Evolutionary conservation across 1,140 invertebrate genomes (phyloP), one percentile per base, ranked within the genome.

Genomic region (Heliconius himera): DNA sequence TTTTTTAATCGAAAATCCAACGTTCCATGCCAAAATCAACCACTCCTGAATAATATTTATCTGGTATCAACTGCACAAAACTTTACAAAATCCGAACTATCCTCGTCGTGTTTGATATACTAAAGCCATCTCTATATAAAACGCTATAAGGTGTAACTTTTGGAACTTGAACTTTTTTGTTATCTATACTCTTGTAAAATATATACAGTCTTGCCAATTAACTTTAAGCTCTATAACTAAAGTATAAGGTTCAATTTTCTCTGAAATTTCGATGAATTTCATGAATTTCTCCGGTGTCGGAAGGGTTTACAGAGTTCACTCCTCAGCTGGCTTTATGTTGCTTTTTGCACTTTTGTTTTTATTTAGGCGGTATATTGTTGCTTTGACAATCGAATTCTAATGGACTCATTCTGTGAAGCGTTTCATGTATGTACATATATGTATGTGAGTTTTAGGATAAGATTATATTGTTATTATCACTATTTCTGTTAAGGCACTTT

Each of bases 11-110:
- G 5, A 86, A 89, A 89, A 86, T 78, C 77, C 72, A 82, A 77
- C 80, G 84, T 86, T 88, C 84, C 51, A 80, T 88, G 83, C 82
- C 85, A 70, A 82, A 88, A 87, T 87, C 87, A 87, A 87, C 87
- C 85, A 89, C 83, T 88, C 84, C 81, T 76, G 84, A 85, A 89
- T 90, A 89, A 90, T 89, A 89, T 90, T 88, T 90, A 89, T 88
- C 84, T 85, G 81, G 81, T 84, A 84, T 86, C 83, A 81, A 76
- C 79, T 79, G 83, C 85, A 89, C 84, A 88, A 87, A 87, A 88
- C 82, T 85, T 79, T 79, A 74, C 77, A 80, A 80, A 79, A 81
- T 84, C 83, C 78, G 76, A 66, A 73, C 70, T 41, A 70, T 54
- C 36, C 82, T 77, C 78, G 70, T 77, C 74, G 11, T 66, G 20